Conservation (phyloP, 2,888 invertebrate species). For the Eupithecia centaureata region DNA sequence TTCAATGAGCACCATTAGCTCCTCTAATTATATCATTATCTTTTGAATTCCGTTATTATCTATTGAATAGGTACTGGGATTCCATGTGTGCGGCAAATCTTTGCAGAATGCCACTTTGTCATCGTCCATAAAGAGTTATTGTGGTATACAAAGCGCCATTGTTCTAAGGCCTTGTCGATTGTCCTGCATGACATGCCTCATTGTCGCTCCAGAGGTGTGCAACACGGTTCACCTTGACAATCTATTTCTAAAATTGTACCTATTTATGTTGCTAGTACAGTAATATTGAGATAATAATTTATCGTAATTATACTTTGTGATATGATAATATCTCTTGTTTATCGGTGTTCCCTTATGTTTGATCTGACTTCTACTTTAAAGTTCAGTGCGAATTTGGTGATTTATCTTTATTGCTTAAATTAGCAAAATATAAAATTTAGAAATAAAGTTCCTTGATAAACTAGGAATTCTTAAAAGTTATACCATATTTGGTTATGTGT, state of each 20-base stretch:
- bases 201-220: constrained; percentile 48
- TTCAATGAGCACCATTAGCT: constrained; percentile 11
- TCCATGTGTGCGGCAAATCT: constrained; percentile 71
- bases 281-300: constrained; percentile 3
- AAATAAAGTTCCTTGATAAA: neutral
- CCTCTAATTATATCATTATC: constrained; percentile 26
- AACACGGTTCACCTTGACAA: constrained; percentile 56
- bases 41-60: constrained; percentile 31
- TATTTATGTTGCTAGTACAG: neutral
- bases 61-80: constrained; percentile 32
- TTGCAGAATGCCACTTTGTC: constrained; percentile 74
- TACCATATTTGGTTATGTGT: constrained; percentile 16
- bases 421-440: neutral
- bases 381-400: neutral
- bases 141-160: constrained; percentile 69
- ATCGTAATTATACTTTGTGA: neutral
- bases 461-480: constrained; percentile 12
- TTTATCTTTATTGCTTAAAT: neutral
- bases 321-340: neutral
- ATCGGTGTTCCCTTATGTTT: neutral
- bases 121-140: constrained; percentile 72
- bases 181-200: constrained; percentile 61
- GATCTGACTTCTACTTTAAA: neutral
- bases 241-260: constrained; percentile 43
- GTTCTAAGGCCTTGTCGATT: constrained; percentile 72